These are phyloP conservation scores for Drosophila carrolli DNA, from an alignment of 1,140 invertebrate genomes.

Conservation along the genomic window DNA sequence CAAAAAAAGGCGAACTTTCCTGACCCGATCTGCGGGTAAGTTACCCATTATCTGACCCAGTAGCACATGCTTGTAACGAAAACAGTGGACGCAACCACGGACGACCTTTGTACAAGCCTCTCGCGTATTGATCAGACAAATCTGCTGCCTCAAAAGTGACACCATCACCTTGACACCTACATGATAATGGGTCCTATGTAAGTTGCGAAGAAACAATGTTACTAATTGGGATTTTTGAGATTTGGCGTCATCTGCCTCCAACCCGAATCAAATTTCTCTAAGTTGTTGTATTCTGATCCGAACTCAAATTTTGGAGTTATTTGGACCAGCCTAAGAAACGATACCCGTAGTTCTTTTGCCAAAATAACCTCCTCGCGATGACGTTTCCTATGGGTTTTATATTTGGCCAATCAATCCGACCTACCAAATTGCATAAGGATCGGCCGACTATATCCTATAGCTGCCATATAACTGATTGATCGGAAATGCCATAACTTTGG, in stretches of 20 bases:
- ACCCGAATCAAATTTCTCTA: background rate
- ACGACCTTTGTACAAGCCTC: background rate
- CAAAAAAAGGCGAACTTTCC: background rate
- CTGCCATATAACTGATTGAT: no score
- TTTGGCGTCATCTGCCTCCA: background rate
- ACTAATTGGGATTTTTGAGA: background rate
- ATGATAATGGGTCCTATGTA: background rate
- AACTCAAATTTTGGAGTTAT: background rate
- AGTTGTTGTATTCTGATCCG: background rate
- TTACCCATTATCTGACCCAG: constrained; percentile 1
- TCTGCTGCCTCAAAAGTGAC: no score
- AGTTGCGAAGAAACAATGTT: background rate
- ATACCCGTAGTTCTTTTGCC: no score
- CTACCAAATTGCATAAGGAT: no score
- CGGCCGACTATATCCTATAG: no score
- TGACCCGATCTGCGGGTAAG: background rate
- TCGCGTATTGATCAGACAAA: constrained; percentile 2
- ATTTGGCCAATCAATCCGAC: no score
- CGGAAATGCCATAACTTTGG: no score
- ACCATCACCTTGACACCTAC: background rate
- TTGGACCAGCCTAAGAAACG: constrained; percentile 2
- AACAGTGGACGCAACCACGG: no score
- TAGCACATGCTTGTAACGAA: background rate
- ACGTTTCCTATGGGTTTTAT: no score
- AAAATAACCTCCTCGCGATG: no score